phyloP scores from a whole-genome alignment of 1,140 invertebrate genomes.

The Sarcophaga peregrina region DNA sequence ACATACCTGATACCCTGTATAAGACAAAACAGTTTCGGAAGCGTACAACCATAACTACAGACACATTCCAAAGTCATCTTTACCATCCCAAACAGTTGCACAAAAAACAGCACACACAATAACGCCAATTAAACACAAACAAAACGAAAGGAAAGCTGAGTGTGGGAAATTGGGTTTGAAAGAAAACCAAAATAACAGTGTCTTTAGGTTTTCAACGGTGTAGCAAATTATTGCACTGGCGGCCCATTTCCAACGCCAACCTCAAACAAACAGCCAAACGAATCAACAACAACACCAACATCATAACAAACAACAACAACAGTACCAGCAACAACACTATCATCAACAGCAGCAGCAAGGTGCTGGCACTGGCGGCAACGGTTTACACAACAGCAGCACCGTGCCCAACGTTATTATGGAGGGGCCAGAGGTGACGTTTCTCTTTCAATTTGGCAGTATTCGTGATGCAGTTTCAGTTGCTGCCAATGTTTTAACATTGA shows the following conservation, averaged over 20 bases:
- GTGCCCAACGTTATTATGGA: slow-evolving; percentile 69
- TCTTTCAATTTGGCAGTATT: slow-evolving; percentile 93
- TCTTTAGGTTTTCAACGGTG: not conserved
- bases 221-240: slow-evolving; percentile 18
- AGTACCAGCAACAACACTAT: not conserved
- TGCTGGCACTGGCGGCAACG: not conserved
- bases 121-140: too few relatives aligned
- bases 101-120: too few relatives aligned
- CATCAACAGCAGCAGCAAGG: slow-evolving; percentile 2
- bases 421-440: slow-evolving; percentile 85
- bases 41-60: not conserved
- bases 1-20: not conserved
- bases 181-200: too few relatives aligned
- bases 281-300: not conserved
- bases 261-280: not conserved
- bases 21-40: not conserved
- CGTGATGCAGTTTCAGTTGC: slow-evolving; percentile 89
- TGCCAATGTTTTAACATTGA: slow-evolving; percentile 82
- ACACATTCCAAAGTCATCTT: not conserved
- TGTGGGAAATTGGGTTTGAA: too few relatives aligned
- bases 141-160: too few relatives aligned
- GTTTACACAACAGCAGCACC: not conserved
- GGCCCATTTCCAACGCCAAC: not conserved
- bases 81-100: not conserved
- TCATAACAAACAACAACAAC: not conserved